Evolutionary conservation across 2,888 invertebrate genomes (phyloP), one percentile per base, ranked within the genome.

Genomic region (Ochlodes sylvanus): DNA sequence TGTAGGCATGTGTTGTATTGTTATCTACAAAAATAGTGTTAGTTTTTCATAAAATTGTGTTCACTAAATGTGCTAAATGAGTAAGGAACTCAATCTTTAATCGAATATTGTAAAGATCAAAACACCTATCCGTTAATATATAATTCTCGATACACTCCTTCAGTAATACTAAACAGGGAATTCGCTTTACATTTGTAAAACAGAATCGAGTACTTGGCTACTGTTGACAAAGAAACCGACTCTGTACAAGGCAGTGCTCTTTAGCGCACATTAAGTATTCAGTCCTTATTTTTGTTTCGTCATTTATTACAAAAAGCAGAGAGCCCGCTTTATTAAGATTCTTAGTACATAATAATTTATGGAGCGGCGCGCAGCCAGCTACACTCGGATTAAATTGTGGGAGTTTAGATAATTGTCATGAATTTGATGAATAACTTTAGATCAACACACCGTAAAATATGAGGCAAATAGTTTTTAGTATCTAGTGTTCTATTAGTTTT

Each of bases 251-350:
- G 74, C 71, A 70, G 73, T 75, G 75, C 77, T 78, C 75, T 77
- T 82, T 79, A 79, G 73, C 71, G 71, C 58, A 68, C 81, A 86
- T 88, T 90, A 79, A 71, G 89, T 89, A 91, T 90, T 88, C 90
- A 79, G 80, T 78, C 80, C 87, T 83, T 88, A 89, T 85, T 85
- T 88, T 85, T 84, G 85, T 89, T 89, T 89, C 88, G 82, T 90
- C 90, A 90, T 90, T 88, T 88, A 87, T 88, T 84, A 90, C 87
- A 86, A 89, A 89, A 87, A 82, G 84, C 82, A 73, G 77, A 79
- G 85, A 80, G 85, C 83, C 83, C 80, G 86, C 84, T 87, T 86
- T 88, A 90, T 91, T 91, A 90, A 88, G 81, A 90, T 92, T 90
- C 91, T 85, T 80, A 76, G 83, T 85, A 85, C 88, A 80, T 86